Evolutionary conservation across 2,113 vertebrate genomes (phyloP), one percentile per base, ranked within the genome.

Genomic region (Hippolais icterina): DNA sequence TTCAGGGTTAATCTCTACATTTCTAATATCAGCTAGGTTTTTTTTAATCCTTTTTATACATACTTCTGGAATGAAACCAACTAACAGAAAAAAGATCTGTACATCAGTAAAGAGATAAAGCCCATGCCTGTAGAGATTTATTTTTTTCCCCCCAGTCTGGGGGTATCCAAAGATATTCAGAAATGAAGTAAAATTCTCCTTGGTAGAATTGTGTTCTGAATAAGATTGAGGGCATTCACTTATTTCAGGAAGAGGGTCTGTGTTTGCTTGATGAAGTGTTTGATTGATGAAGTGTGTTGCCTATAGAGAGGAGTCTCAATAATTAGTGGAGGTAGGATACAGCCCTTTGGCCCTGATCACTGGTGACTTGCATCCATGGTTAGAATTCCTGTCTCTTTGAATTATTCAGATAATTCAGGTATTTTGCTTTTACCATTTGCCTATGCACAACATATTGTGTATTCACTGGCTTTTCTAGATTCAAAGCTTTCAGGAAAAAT

Each of bases 1-100:
- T 95, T 92, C 77, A 84, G 49, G 57, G 53, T 95, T 96, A 92
- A 96, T 82, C 93, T 89, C 77, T 75, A 15, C 12, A 41, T 71
- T 56, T 85, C 60, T 23, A 70, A 31, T 37, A 64, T 64, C 29
- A 33, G 5, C 3, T 92, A 37, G 37, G 65, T 70, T 83, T 71
- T 11, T 49, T 72, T 72, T n/a, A n/a, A 8, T 31, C 15, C 39
- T 72, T 79, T 47, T 49, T 35, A 10, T 35, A 13, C 1, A 0
- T 56, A 12, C 4, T 56, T 86, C 56, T 29, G 60, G 10, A 46
- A 7, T 63, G 59, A 69, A 93, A 31, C 41, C 71, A 77, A 82
- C 35, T 54, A 69, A 16, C 3, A 41, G n/a, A 35, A 81, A 59
- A 59, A 63, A 18, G 19, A 33, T 50, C 22, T 42, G 2, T 81